Percentiles rank a stretch among this genome's conserved stretches.
Conservation (phyloP, 2,797 vertebrate genomes). For the Lycodopsis pacificus region DNA sequence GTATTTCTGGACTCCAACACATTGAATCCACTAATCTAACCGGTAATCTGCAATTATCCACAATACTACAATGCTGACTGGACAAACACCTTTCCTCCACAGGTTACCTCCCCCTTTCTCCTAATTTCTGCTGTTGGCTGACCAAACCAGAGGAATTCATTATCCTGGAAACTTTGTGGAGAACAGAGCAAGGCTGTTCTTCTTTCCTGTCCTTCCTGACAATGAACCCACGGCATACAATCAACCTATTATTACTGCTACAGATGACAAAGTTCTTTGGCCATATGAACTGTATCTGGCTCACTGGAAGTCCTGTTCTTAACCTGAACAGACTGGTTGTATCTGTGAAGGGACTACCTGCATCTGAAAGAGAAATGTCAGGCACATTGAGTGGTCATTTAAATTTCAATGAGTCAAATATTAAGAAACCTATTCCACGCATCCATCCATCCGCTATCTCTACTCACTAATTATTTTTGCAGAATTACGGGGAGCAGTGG, state of each 20-base stretch:
- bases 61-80: slow-evolving; percentile 52
- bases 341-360: background rate
- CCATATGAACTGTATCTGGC: slow-evolving; percentile 19
- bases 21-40: slow-evolving; percentile 70
- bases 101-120: slow-evolving; percentile 53
- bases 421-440: background rate
- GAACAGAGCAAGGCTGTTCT: slow-evolving; percentile 51
- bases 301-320: background rate
- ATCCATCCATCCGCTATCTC: background rate
- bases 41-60: slow-evolving; percentile 73
- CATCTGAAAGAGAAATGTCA: background rate
- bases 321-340: background rate
- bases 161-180: slow-evolving; percentile 61
- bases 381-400: background rate
- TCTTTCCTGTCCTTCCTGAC: slow-evolving; percentile 42
- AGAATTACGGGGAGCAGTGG: background rate
- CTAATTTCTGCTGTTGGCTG: slow-evolving; percentile 59
- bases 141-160: slow-evolving; percentile 71
- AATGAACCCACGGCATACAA: slow-evolving; percentile 49
- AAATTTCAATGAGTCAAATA: slow-evolving; percentile 10
- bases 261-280: slow-evolving; percentile 41
- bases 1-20: slow-evolving; percentile 30
- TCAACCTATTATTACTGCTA: slow-evolving; percentile 32
- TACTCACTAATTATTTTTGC: background rate
- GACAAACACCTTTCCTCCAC: slow-evolving; percentile 58